Conservation (phyloP, 2,888 invertebrate species). For the Rhorus exstirpatorius region DNA sequence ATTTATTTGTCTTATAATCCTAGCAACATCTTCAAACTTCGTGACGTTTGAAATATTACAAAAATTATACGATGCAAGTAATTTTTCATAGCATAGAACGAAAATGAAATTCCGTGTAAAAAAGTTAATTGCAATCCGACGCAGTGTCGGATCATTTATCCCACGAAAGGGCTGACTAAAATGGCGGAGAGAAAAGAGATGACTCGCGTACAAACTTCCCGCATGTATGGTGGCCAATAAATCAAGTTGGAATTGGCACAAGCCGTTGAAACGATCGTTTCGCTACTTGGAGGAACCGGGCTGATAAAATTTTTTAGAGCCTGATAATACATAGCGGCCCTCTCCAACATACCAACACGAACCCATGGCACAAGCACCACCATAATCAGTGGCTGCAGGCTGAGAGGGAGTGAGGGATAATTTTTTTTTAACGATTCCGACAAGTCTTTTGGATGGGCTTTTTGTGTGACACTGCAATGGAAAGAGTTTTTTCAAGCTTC, state of each 20-base stretch:
- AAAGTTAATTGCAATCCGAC: too few relatives aligned
- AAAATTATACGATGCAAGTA: too few relatives aligned
- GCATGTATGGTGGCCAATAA: slow-evolving; percentile 31
- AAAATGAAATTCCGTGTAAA: too few relatives aligned
- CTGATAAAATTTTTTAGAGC: slow-evolving; percentile 59
- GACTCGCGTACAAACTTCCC: neutral
- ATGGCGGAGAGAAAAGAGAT: slow-evolving; percentile 22
- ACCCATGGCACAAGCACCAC: too few relatives aligned
- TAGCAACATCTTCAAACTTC: neutral
- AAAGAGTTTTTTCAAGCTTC: neutral
- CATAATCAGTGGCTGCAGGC: too few relatives aligned
- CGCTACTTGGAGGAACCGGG: slow-evolving; percentile 27
- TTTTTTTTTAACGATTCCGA: too few relatives aligned
- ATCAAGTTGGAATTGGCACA: slow-evolving; percentile 65
- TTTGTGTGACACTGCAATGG: neutral
- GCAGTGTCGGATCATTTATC: too few relatives aligned
- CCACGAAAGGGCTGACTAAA: slow-evolving; percentile 14
- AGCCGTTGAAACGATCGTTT: slow-evolving; percentile 58
- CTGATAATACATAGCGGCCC: slow-evolving; percentile 24
- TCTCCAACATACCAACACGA: slow-evolving; percentile 6
- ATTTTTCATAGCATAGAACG: too few relatives aligned
- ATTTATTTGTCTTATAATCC: too few relatives aligned
- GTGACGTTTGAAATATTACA: too few relatives aligned
- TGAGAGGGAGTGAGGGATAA: too few relatives aligned
- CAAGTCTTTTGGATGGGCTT: too few relatives aligned